Percentiles rank a stretch among this genome's conserved stretches.
These are phyloP conservation scores for Cladorhizidae sp. DNA, from an alignment of 37 sponge, comb jelly and placozoan genomes.

Conservation along the genomic window DNA sequence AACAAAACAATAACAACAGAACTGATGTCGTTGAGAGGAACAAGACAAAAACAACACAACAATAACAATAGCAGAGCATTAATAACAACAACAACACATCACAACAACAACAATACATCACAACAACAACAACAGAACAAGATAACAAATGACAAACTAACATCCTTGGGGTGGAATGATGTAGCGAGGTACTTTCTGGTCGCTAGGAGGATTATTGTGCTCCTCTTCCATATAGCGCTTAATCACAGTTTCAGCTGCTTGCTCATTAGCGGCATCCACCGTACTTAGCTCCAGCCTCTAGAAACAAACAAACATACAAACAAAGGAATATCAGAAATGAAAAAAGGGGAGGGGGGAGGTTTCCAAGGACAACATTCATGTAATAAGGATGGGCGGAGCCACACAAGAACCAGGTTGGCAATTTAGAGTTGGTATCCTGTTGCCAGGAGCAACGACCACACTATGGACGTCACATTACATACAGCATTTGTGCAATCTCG, in stretches of 20 bases:
- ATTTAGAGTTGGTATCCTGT: no score
- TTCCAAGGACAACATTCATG: no score
- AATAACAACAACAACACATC: conserved; percentile 5
- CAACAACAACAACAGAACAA: not conserved
- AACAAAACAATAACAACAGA: no score
- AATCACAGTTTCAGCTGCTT: not conserved
- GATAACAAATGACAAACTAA: no score
- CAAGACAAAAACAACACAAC: not conserved
- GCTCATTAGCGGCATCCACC: not conserved
- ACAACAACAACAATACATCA: conserved; percentile 3
- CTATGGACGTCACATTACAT: no score
- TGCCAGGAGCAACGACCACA: no score
- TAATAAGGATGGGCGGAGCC: no score
- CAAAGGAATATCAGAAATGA: no score
- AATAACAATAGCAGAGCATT: not conserved
- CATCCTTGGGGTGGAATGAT: conserved; percentile 1
- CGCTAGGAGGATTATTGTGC: not conserved
- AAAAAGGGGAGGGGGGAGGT: no score
- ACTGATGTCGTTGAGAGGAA: not conserved
- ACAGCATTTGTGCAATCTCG: no score
- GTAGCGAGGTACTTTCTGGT: not conserved
- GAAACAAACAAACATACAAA: not conserved
- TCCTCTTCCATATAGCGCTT: not conserved
- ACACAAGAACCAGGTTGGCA: no score
- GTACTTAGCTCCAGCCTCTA: not conserved